Evolutionary conservation across 53 echinoderm and acorn worm species (phyloP), one percentile per base, ranked within the genome.

Genomic region (Pentamera pediparva): DNA sequence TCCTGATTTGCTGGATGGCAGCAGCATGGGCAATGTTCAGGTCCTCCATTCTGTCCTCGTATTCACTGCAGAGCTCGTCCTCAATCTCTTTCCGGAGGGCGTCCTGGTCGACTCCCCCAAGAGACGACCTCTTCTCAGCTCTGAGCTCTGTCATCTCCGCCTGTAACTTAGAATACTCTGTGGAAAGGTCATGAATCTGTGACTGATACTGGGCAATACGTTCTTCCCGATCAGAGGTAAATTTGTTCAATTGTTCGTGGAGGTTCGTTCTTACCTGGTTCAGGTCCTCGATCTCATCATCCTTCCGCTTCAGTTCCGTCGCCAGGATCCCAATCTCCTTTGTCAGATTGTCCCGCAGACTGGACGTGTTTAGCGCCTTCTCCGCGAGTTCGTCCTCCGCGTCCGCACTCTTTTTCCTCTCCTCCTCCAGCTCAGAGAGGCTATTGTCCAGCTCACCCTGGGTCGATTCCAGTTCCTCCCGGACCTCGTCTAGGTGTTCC

Each of bases 11-110:
- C 55, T 83, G 83, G 45, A 89, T 27, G 29, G 82, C 75, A 7
- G 77, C 57, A 38, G 85, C 89, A 56, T 98, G 84, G 15, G 79
- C 80, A 61, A 84, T 87, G 67, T 83, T 86, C 75, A 93, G 20
- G 43, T 98, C 98, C 0, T 91, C 98, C 4, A 98, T 74, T 43
- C 71, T 77, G 30, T 92, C 88, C 8, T 92, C 86, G 32, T 81
- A 91, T 40, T 89, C 81, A 11, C 74, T 53, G 32, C 77, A 81
- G 32, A 89, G 70, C 34, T 93, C 86, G n/a, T 84, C 89, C 49
- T 82, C 87, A n/a, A 87, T 37, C 40, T 87, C 82, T 34, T 69
- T 78, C 6, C 39, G 61, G 8, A 82, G 82, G 54, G 74, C 27
- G 25, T 64, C 78, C 39, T 82, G 19, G n/a, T 82, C 53, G 10